Base-by-base conservation (phyloP, 1,140 invertebrate genomes). In the Drosophila nikananu region DNA sequence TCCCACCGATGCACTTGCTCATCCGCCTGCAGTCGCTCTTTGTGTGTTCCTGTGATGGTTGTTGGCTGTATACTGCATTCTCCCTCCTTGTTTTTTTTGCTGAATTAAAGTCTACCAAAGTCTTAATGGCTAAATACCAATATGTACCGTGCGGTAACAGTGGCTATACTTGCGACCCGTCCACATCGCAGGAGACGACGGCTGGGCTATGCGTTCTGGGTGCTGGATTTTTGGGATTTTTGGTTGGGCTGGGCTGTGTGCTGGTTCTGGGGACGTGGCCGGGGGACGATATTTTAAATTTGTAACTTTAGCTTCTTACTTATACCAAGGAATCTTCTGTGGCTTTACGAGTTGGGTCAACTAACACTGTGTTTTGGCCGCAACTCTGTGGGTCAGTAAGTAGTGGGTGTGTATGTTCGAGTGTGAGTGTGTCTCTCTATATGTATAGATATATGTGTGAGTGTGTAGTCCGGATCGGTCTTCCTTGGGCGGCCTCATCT, bases 121-220 rank as follows among this genome's bases (percentile, higher is more conserved):
- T 55, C 75, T 78, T 77, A 78, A 68, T 30, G 52, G 25, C 75
- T 78, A 78, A 70, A 77, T 70, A 62, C 71, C 71, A 73, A 72
- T 32, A 25, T 72, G 57, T 72, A 72, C 51, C 64, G 42, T 68
- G 57, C 19, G 64, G 49, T 32, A 74, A 74, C 67, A 39, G 67
- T 72, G 57, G 68, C 67, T 72, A 72, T 74, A 77, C 75, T 78
- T 77, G 57, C 71, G 55, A 74, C 54, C 67, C 37, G 30, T 49
- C 61, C 55, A 41, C 60, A 61, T 81, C 65, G 66, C 70, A 76
- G 63, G 71, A 76, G 41, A 65, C 59, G 41, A 65, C 59, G 44
- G 75, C 49, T 58, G 66, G 49, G 44, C 25, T 66, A 55, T 66
- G 39, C 46, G 0, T 23, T 48, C 21, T 15, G 5, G 10, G 5